Conservation (phyloP, 1,140 invertebrate genomes). For the Halesus radiatus region DNA sequence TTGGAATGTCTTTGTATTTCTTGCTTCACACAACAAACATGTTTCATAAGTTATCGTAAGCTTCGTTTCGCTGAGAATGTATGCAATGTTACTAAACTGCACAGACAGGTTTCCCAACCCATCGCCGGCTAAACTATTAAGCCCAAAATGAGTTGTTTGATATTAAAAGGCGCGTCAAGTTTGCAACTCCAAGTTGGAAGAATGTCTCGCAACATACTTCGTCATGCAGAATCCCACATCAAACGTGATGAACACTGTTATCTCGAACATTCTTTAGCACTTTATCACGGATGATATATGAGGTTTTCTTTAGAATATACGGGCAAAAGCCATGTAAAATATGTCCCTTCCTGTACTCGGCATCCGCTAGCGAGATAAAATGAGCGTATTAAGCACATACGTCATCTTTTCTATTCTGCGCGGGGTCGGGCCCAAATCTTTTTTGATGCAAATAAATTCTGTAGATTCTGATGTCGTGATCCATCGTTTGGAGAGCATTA, state of each 20-base stretch:
- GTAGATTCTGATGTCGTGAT: constrained; percentile 20
- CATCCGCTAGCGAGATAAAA: constrained; percentile 39
- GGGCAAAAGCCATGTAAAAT: constrained; percentile 50
- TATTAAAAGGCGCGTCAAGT: not conserved
- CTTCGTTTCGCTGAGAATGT: not conserved
- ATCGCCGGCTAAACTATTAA: not conserved
- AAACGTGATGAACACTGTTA: constrained; percentile 52
- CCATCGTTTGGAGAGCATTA: constrained; percentile 6
- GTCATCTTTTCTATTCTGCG: constrained; percentile 37
- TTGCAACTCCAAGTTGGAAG: not conserved
- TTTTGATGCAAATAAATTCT: constrained; percentile 30
- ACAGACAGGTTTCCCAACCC: not conserved
- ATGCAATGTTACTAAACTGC: not conserved
- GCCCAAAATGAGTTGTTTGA: not conserved
- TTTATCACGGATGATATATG: constrained; percentile 52
- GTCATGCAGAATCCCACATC: constrained; percentile 45
- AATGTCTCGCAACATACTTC: constrained; percentile 16
- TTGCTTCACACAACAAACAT: not conserved
- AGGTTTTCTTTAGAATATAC: constrained; percentile 50
- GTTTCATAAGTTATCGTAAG: not conserved
- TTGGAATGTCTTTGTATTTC: not conserved
- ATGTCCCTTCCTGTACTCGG: constrained; percentile 46
- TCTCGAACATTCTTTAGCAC: constrained; percentile 52
- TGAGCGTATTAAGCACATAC: constrained; percentile 32
- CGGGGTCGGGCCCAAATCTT: constrained; percentile 4